Conservation (phyloP, 2,888 invertebrate species). For the Cyrtodaria siliqua region DNA sequence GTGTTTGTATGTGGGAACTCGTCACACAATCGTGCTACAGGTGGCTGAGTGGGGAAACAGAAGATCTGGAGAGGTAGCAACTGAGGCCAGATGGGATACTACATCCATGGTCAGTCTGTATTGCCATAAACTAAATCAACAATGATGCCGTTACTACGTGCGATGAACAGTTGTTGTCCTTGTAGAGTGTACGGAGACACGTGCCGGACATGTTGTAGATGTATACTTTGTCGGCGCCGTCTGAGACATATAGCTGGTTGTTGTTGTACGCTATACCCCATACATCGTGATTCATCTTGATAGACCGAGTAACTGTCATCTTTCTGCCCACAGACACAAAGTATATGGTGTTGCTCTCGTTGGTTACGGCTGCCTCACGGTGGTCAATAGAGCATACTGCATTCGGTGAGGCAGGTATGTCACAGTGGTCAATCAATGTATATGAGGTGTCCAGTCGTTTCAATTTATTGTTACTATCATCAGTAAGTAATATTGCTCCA, state of each 20-base stretch:
- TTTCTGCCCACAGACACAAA: conserved; percentile 11
- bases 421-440: conserved; percentile 11
- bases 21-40: too few relatives aligned
- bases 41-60: too few relatives aligned
- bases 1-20: too few relatives aligned
- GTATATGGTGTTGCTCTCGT: not conserved
- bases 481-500: conserved; percentile 5
- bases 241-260: not conserved
- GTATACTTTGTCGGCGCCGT: not conserved
- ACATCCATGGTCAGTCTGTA: too few relatives aligned
- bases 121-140: too few relatives aligned
- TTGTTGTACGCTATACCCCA: conserved; percentile 12
- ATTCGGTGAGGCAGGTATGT: not conserved
- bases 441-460: conserved; percentile 4
- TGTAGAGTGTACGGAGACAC: not conserved
- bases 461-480: conserved; percentile 11
- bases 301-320: too few relatives aligned
- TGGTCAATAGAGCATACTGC: too few relatives aligned
- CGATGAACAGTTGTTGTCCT: not conserved
- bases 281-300: not conserved
- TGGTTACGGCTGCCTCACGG: conserved; percentile 11
- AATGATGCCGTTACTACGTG: too few relatives aligned
- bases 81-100: too few relatives aligned
- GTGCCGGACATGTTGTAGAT: conserved; percentile 8
- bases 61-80: too few relatives aligned